A percentile compares a stretch with the other conserved stretches of the same genome.
phyloP scores from a whole-genome alignment of 1,140 invertebrate species.

The Saxidomus purpurata region DNA sequence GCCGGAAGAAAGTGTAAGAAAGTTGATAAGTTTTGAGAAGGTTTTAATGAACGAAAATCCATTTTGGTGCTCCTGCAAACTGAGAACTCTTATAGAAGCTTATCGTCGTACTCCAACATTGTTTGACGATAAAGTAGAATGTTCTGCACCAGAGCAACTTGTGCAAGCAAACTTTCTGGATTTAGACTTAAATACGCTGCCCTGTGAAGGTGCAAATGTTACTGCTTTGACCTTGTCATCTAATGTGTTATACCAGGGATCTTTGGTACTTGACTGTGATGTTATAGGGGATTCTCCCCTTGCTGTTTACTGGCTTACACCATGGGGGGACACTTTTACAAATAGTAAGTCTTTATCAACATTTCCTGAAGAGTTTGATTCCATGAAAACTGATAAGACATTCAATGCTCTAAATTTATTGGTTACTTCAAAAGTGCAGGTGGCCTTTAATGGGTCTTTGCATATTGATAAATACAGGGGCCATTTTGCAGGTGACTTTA shows the following conservation, averaged over 20 bases:
- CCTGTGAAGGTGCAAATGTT: slow-evolving; percentile 72
- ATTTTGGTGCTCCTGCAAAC: slow-evolving; percentile 81
- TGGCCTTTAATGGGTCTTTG: slow-evolving; percentile 66
- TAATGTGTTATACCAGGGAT: slow-evolving; percentile 39
- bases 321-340: slow-evolving; percentile 76
- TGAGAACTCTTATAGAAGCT: slow-evolving; percentile 63
- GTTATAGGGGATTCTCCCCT: slow-evolving; percentile 70
- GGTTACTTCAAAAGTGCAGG: slow-evolving; percentile 46
- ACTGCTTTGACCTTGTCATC: slow-evolving; percentile 35
- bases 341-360: slow-evolving; percentile 42
- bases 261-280: slow-evolving; percentile 72
- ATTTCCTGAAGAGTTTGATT: slow-evolving; percentile 53
- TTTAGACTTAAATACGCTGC: slow-evolving; percentile 53
- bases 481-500: slow-evolving; percentile 77
- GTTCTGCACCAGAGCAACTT: slow-evolving; percentile 66
- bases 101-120: not conserved
- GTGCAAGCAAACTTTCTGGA: slow-evolving; percentile 61
- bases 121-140: slow-evolving; percentile 67
- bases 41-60: slow-evolving; percentile 78
- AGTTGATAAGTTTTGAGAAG: slow-evolving; percentile 56
- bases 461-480: slow-evolving; percentile 75
- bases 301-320: slow-evolving; percentile 80
- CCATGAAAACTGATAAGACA: slow-evolving; percentile 20
- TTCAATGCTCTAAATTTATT: slow-evolving; percentile 65
- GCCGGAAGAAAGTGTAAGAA: not conserved